Base-by-base conservation (phyloP, 1,140 invertebrate genomes). In the Panulirus ornatus region DNA sequence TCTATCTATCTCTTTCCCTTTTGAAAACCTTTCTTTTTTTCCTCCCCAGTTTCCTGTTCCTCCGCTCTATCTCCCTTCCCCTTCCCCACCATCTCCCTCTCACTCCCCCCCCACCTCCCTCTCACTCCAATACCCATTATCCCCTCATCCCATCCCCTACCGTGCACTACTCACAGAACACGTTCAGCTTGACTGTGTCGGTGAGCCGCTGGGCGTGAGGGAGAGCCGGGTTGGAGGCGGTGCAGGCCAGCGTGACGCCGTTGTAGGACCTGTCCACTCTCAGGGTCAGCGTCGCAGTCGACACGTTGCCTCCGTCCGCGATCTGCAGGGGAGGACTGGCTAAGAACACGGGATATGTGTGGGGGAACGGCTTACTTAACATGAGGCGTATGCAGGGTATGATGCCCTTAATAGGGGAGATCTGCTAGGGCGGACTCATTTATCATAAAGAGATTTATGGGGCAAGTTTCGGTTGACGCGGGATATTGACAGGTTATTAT, bases 241-340 rank as follows among this genome's bases (percentile, higher is more conserved):
- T 85, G 42, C 83, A 85, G 66, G 83, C 70, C 2, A 85, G 70
- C 6, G 83, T 85, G 19, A 47, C 66, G 0, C 83, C 83, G 70
- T 85, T 85, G 83, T 85, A 70, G 6, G 27, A 19, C 34, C 83
- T n/a, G 16, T 54, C 42, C 38, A 85, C 42, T 42, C 34, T 22
- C 83, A 85, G 14, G 40, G 83, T 85, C n/a, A 85, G 83, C 1
- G 83, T 85, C 66, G 83, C 83, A 11, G 42, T 71, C n/a, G 83
- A 75, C 66, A 85, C 83, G 42, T 85, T 85, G 42, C 83, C 83
- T 0, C 83, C 83, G 0, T 38, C 83, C 83, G 73, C 70, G 38
- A 85, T 42, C 83, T 85, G 83, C 16, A 34, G 16, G 42, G 27
- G n/a, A 51, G 42, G 6, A n/a, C n/a, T n/a, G n/a, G n/a, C n/a